phyloP scores from a whole-genome alignment of 2,888 invertebrate genomes.

The Epirrhoe tristata region DNA sequence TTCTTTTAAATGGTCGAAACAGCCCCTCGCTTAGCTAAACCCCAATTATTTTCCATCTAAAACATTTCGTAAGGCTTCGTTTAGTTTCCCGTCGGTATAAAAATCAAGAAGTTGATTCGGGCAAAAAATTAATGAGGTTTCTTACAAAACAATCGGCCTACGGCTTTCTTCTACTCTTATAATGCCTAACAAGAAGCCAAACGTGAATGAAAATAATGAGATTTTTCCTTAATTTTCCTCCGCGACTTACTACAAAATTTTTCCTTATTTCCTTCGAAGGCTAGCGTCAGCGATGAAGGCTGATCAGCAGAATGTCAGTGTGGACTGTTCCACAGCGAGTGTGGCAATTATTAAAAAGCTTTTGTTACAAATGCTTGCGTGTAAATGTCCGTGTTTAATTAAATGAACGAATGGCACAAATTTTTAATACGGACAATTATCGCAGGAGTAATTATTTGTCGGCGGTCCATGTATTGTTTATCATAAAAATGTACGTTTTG shows the following conservation, averaged over 20 bases:
- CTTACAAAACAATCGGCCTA: conserved; percentile 50
- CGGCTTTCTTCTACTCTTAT: conserved; percentile 50
- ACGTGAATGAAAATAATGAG: conserved; percentile 55
- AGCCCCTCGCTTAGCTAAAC: conserved; percentile 7
- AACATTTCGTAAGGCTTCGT: conserved; percentile 27
- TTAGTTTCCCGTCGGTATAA: conserved; percentile 30
- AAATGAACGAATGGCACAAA: conserved; percentile 22
- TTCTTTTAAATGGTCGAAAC: conserved; percentile 18
- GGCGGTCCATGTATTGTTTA: neutral
- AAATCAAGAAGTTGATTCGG: conserved; percentile 28
- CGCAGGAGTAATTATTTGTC: conserved; percentile 1
- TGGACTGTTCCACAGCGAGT: conserved; percentile 41
- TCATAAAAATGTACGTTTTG: neutral
- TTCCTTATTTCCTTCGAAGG: conserved; percentile 45
- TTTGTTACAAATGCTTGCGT: conserved; percentile 35
- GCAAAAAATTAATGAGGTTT: conserved; percentile 45
- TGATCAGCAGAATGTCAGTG: conserved; percentile 44
- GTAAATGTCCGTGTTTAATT: conserved; percentile 32
- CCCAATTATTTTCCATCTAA: conserved; percentile 20
- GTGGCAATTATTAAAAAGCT: conserved; percentile 40
- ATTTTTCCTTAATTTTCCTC: conserved; percentile 52
- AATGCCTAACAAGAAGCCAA: conserved; percentile 54
- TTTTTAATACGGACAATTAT: conserved; percentile 28
- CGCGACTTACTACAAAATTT: conserved; percentile 46
- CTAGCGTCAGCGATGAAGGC: conserved; percentile 38